Base-by-base conservation (phyloP, 2,797 vertebrate species). In the Phoxinus dragarum region DNA sequence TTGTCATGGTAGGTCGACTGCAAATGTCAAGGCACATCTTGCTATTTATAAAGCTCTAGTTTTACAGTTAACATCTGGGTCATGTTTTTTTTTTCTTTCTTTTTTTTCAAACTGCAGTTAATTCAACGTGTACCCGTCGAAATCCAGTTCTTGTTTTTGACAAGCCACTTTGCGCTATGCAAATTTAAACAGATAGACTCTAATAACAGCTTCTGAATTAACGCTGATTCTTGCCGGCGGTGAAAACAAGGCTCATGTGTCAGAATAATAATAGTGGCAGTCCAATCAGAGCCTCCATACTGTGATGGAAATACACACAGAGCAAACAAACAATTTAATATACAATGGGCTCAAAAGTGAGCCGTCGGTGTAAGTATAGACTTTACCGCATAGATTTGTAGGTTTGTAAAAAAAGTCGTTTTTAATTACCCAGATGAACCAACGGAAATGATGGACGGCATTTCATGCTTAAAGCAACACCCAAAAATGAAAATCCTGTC, bases 61-160 rank as follows among this genome's bases (percentile, higher is more conserved):
- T 95, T 93, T 92, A 93, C 89, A 91, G 82, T 89, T 93, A 91
- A 93, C 93, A 94, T 95, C 92, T 94, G 89, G 93, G 93, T 94
- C 93, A 93, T 66, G 89, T 90, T 86, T 88, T 85, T 85, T 88
- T 88, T 84, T 52, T 27, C 3, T 86, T 88, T 83, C 85, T 86
- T 90, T 89, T 85, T 59, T 31, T 16, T 87, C 42, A 73, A 78
- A 66, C 64, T 78, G 54, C 49, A 86, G 84, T 90, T 88, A 85
- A 85, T 90, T 56, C 77, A 79, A 81, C 72, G 21, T 81, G 83
- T 71, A 59, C 42, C 72, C 67, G 69, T 82, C 27, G 34, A 86
- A 67, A 73, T 89, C 76, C 40, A 86, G 78, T 84, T 78, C 66
- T 85, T 86, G 61, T 87, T 86, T 92, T 89, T 90, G 74, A 92